phyloP scores from a whole-genome alignment of 2,888 invertebrate species.

The Cecidostiba fungosa region DNA sequence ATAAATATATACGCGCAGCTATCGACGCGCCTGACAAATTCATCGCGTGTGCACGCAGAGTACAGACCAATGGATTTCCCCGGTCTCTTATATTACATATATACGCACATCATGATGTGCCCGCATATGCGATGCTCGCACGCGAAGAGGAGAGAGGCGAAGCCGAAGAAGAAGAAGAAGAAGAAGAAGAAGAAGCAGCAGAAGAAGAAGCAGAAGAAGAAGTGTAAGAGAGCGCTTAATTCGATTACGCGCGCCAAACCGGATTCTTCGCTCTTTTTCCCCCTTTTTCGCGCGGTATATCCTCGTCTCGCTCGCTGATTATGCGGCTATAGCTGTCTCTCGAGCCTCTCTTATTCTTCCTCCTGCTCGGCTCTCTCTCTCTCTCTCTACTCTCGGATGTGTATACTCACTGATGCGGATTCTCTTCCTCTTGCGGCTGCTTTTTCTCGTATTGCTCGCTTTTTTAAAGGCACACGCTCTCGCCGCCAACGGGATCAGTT shows the following conservation, averaged over 20 bases:
- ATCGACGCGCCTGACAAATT: too few species aligned
- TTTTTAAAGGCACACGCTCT: neutral
- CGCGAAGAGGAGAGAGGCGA: conserved; percentile 17
- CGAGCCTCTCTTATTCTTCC: neutral
- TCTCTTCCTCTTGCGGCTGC: neutral
- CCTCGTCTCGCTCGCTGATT: conserved; percentile 58
- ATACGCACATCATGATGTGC: too few species aligned
- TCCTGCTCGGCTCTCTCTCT: neutral
- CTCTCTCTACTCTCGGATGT: too few species aligned
- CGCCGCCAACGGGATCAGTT: conserved; percentile 39
- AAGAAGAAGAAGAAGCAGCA: conserved; percentile 13
- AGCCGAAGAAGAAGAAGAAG: neutral
- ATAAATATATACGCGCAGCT: too few species aligned
- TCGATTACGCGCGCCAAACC: conserved; percentile 71
- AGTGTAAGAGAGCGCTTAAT: conserved; percentile 70
- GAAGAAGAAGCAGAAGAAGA: neutral
- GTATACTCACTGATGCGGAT: neutral
- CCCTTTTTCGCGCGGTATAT: conserved; percentile 54
- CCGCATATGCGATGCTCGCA: too few species aligned
- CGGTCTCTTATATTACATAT: too few species aligned
- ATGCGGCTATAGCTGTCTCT: conserved; percentile 9
- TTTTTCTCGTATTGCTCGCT: neutral
- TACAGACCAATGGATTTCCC: too few species aligned
- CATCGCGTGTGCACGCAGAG: conserved; percentile 42
- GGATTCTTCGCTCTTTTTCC: conserved; percentile 65